Evolutionary conservation across 2,113 vertebrate genomes (phyloP), one percentile per base, ranked within the genome.

Genomic region (Rhegmatorhina hoffmannsi): DNA sequence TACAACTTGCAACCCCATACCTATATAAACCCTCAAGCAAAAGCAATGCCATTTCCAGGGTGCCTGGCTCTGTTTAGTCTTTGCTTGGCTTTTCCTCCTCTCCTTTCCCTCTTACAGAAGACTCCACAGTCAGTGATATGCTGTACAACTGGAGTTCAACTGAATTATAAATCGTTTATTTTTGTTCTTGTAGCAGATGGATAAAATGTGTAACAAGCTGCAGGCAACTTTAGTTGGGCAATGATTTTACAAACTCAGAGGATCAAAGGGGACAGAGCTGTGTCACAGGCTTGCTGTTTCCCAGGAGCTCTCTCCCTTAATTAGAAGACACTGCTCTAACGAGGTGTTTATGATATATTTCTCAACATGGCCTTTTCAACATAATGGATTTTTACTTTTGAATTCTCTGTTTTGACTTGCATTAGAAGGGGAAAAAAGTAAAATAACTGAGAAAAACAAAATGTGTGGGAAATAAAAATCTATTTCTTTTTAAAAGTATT

Each of bases 161-260:
- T n/a, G 62, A 96, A 91, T 59, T 94, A 68, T 25, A 95, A 92
- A 92, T 60, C 5, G 4, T 60, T 82, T 95, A 87, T 84, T 96
- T 92, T 74, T 73, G 84, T 46, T 56, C 91, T 78, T 36, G 60
- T 49, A 93, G 77, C 95, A 95, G 94, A 96, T 94, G 84, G 91
- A n/a, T 88, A 64, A 91, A 96, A 81, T 13, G 68, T 90, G 69
- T 90, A 93, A 94, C 90, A 94, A 93, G 88, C 69, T 84, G 92
- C 83, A 95, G 90, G 96, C 50, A 84, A 88, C 75, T 91, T 92
- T 80, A 86, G 92, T 82, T 9, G 4, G 95, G 93, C 76, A 90
- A 72, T 2, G 0, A 55, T 97, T 95, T 91, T 80, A 92, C 72
- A 92, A 93, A 92, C 56, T 86, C 85, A 59, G 83, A 93, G 79